Evolutionary conservation across 2,797 vertebrate genomes (phyloP).

Genomic region (Schizothorax lantsangensis): DNA sequence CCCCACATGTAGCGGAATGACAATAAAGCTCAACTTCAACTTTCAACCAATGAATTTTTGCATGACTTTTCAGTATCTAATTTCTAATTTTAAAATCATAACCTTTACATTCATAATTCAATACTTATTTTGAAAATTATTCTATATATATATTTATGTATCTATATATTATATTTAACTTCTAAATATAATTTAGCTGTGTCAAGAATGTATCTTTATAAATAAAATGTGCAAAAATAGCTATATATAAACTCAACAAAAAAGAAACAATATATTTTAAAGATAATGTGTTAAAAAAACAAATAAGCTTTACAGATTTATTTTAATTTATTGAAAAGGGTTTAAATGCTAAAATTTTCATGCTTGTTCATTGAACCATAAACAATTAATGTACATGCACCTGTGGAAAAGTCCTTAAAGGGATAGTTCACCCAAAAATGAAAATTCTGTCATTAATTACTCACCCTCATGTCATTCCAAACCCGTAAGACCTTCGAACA

Average conservation of each 20-base stretch:
- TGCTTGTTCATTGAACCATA: not conserved
- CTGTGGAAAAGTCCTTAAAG: not conserved
- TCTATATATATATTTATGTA: not conserved
- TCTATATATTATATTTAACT: not conserved
- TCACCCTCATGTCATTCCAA: too few species aligned
- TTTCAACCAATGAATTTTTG: constrained; percentile 6
- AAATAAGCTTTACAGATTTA: not conserved
- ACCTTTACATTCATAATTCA: not conserved
- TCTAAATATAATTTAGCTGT: not conserved
- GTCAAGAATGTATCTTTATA: not conserved
- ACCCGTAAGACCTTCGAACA: too few species aligned
- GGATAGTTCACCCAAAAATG: too few species aligned
- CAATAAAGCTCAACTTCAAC: too few species aligned
- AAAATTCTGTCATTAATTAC: too few species aligned
- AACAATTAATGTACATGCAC: not conserved
- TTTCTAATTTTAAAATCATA: not conserved
- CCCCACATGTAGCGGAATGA: too few species aligned
- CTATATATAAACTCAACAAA: not conserved
- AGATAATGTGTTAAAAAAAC: too few species aligned
- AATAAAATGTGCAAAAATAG: not conserved
- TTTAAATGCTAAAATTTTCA: not conserved
- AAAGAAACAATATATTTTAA: not conserved
- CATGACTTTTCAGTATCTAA: not conserved
- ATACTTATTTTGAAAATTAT: not conserved
- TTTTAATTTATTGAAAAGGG: not conserved